Conservation (phyloP, 2,797 vertebrate species). For the Gastrophryne carolinensis region DNA sequence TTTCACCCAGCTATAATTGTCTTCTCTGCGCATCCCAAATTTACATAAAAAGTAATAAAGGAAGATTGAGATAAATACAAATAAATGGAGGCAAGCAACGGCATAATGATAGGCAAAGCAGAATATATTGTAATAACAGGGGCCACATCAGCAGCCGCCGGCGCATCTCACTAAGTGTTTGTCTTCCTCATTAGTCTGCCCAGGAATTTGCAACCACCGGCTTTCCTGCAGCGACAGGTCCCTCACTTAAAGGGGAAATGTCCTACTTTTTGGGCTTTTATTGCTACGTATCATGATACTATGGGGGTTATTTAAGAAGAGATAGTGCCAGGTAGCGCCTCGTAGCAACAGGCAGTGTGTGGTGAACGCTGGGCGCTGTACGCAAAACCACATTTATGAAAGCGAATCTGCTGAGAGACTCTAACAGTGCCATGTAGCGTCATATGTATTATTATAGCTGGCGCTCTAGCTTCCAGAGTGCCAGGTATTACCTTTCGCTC, state of each 20-base stretch:
- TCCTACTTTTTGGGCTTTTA: too few relatives aligned
- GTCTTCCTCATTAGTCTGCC: slow-evolving; percentile 16
- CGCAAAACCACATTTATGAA: too few relatives aligned
- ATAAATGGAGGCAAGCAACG: slow-evolving; percentile 23
- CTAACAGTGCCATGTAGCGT: too few relatives aligned
- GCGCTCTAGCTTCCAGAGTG: too few relatives aligned
- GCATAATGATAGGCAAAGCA: slow-evolving; percentile 30
- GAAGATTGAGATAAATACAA: slow-evolving; percentile 42
- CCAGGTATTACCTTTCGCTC: too few relatives aligned
- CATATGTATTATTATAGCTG: too few relatives aligned
- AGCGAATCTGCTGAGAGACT: too few relatives aligned
- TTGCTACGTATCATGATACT: too few relatives aligned
- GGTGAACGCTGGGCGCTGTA: too few relatives aligned
- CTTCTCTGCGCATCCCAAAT: slow-evolving; percentile 7
- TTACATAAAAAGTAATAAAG: slow-evolving; percentile 46
- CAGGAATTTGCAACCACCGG: not conserved
- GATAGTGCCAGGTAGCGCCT: too few relatives aligned
- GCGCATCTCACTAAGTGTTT: not conserved
- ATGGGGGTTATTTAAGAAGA: too few relatives aligned
- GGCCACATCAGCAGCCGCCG: slow-evolving; percentile 21
- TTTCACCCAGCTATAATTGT: slow-evolving; percentile 10
- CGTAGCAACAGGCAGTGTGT: too few relatives aligned
- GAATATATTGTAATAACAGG: slow-evolving; percentile 33
- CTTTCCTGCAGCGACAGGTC: not conserved
- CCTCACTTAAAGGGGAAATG: not conserved